Evolutionary conservation across 2,888 invertebrate genomes (phyloP).

Genomic region (Philopedon plagiatum): DNA sequence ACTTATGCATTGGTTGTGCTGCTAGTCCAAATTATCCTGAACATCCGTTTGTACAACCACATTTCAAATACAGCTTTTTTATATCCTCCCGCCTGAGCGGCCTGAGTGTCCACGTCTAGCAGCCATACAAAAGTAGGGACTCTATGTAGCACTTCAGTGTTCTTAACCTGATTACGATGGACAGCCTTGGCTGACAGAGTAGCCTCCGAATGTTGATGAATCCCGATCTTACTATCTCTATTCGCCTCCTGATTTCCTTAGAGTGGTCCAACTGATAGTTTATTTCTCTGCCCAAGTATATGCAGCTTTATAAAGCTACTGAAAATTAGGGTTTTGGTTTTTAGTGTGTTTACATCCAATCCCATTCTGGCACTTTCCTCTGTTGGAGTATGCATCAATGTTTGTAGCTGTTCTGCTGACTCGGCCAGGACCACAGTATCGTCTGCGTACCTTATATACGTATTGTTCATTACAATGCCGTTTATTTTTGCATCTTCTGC

Average conservation of each 20-base stretch:
- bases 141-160: not conserved
- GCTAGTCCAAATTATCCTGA: too few relatives aligned
- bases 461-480: not conserved
- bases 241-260: slow-evolving; percentile 14
- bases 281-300: slow-evolving; percentile 11
- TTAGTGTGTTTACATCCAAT: not conserved
- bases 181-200: not conserved
- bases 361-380: too few relatives aligned
- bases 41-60: too few relatives aligned
- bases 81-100: too few relatives aligned
- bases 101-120: not conserved
- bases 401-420: slow-evolving; percentile 8
- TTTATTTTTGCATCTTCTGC: too few relatives aligned
- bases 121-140: not conserved
- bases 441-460: slow-evolving; percentile 6
- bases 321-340: slow-evolving; percentile 9
- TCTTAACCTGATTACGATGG: not conserved
- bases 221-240: slow-evolving; percentile 8
- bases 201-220: slow-evolving; percentile 3
- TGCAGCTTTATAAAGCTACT: not conserved
- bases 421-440: not conserved
- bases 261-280: slow-evolving; percentile 12
- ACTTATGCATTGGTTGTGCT: too few relatives aligned
- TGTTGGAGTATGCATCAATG: not conserved
- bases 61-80: too few relatives aligned